A percentile compares a stretch with the other conserved stretches of the same genome.
These are phyloP conservation scores for Turdus rufiventris DNA, from an alignment of 2,113 vertebrate genomes.

Conservation along the genomic window DNA sequence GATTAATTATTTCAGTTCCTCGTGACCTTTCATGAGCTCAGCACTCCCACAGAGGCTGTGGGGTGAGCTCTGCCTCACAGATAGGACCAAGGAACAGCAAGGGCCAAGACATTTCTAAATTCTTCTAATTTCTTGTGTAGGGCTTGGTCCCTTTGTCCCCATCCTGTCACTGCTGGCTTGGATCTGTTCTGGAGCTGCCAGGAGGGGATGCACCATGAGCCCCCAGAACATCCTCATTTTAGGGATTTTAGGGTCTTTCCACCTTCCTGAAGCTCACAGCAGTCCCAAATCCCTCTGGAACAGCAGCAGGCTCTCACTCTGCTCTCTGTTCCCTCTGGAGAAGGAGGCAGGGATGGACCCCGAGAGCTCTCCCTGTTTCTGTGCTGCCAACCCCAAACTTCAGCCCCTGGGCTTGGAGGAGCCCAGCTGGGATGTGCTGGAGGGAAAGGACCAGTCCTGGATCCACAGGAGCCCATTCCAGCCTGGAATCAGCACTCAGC, in stretches of 20 bases:
- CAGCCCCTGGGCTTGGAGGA: neutral
- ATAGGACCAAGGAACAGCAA: neutral
- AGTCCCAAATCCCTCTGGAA: neutral
- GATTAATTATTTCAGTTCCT: neutral
- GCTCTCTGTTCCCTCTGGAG: fast-evolving
- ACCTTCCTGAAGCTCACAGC: neutral
- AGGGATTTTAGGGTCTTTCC: neutral
- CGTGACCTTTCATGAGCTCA: fast-evolving
- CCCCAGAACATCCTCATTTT: neutral
- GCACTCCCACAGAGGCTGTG: fast-evolving
- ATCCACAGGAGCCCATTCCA: neutral
- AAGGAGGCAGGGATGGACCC: neutral
- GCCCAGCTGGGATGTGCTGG: neutral
- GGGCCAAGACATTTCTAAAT: neutral
- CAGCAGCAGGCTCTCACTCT: neutral
- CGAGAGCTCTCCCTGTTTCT: neutral
- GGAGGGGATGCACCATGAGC: neutral
- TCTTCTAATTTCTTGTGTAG: neutral
- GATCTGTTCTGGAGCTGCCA: too few species aligned
- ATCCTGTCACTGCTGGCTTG: neutral
- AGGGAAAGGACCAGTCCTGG: neutral
- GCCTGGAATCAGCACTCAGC: neutral
- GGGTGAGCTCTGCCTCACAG: neutral
- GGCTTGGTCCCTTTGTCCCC: neutral
- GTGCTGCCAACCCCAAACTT: neutral